phyloP scores from a whole-genome alignment of 2,113 vertebrate species.

The Trogon melanurus region DNA sequence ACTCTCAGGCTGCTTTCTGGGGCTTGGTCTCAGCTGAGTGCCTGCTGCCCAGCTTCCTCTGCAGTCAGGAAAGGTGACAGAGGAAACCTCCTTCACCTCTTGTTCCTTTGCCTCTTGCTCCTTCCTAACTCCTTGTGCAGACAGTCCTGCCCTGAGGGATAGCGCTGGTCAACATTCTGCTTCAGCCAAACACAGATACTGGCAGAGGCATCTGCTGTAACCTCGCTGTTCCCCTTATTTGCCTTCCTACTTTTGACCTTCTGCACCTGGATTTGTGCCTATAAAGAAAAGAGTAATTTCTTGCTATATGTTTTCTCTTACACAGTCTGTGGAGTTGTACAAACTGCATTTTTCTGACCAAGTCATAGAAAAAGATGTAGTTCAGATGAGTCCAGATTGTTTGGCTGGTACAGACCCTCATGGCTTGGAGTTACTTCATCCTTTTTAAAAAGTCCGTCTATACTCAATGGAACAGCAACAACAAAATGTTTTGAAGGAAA shows the following conservation, averaged over 20 bases:
- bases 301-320: neutral
- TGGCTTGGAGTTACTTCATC: neutral
- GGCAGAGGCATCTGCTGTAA: neutral
- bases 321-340: fast-evolving
- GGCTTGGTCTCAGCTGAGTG: neutral
- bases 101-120: neutral
- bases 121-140: neutral
- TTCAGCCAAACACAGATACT: fast-evolving
- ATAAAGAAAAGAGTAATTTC: neutral
- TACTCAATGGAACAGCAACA: neutral
- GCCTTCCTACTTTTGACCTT: neutral
- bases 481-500: neutral
- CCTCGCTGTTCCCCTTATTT: neutral
- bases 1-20: neutral
- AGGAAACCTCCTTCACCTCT: neutral
- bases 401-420: neutral
- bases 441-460: neutral
- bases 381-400: neutral
- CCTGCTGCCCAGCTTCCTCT: neutral
- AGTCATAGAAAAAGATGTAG: neutral
- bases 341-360: neutral
- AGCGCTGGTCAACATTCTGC: neutral
- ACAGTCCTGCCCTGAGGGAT: neutral
- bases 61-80: neutral
- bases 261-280: neutral